phyloP scores from a whole-genome alignment of 2,888 invertebrate genomes.

The Amphipoea lucens region DNA sequence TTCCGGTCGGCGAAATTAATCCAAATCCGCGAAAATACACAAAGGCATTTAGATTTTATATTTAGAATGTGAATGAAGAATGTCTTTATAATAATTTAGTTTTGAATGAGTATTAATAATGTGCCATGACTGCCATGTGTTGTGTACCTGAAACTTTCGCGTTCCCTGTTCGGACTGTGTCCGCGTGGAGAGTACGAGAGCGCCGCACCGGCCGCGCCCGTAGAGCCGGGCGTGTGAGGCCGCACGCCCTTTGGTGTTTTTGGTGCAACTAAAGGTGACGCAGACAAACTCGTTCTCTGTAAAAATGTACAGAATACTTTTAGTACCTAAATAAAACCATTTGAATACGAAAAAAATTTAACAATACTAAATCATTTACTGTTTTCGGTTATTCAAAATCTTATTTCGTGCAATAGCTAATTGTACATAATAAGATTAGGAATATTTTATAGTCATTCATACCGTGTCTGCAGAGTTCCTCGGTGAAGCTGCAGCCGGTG shows the following conservation, averaged over 20 bases:
- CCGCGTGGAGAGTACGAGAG: slow-evolving; percentile 94
- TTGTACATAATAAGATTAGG: no score
- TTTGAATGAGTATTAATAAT: slow-evolving; percentile 8
- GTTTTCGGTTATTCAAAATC: not conserved
- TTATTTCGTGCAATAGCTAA: not conserved
- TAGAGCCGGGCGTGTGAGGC: slow-evolving; percentile 86
- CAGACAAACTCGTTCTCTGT: slow-evolving; percentile 85
- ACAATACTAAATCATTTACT: not conserved
- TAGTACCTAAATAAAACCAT: not conserved
- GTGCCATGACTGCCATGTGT: not conserved
- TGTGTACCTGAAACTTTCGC: slow-evolving; percentile 95
- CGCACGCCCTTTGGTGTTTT: slow-evolving; percentile 88
- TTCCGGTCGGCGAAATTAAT: slow-evolving; percentile 29
- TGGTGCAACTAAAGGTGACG: slow-evolving; percentile 89
- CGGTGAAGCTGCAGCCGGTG: slow-evolving; percentile 92
- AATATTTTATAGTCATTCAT: slow-evolving; percentile 45
- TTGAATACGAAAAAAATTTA: not conserved
- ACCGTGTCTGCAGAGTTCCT: slow-evolving; percentile 91
- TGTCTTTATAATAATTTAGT: not conserved
- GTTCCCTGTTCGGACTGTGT: slow-evolving; percentile 94
- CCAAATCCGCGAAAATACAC: slow-evolving; percentile 44
- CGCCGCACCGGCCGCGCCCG: slow-evolving; percentile 82
- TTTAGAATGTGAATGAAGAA: not conserved
- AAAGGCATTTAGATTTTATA: slow-evolving; percentile 31
- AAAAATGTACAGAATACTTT: slow-evolving; percentile 6